Percentiles rank a stretch among this genome's conserved stretches.
These are phyloP conservation scores for Drosophila tristis DNA, from an alignment of 1,140 invertebrate species.

Conservation along the genomic window DNA sequence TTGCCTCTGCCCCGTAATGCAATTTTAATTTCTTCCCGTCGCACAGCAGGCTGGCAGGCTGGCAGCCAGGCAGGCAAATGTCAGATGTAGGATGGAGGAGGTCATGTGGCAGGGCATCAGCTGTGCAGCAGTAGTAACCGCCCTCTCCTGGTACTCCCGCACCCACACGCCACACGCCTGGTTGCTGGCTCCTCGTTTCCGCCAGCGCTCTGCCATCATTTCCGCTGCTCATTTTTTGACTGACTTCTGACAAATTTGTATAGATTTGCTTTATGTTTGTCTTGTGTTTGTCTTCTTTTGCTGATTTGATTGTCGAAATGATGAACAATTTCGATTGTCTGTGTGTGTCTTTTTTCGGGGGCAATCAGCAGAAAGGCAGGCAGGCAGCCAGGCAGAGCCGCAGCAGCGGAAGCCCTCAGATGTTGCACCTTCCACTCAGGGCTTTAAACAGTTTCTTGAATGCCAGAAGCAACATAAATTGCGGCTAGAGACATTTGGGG, in stretches of 20 bases:
- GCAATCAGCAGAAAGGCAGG: slow-evolving; percentile 37
- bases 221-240: slow-evolving; percentile 77
- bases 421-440: slow-evolving; percentile 32
- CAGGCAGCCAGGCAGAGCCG: neutral
- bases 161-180: slow-evolving; percentile 37
- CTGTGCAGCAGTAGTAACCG: slow-evolving; percentile 47
- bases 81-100: slow-evolving; percentile 22
- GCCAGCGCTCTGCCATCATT: slow-evolving; percentile 72
- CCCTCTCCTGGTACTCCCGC: slow-evolving; percentile 10
- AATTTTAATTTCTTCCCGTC: slow-evolving; percentile 75
- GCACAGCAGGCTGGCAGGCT: slow-evolving; percentile 60
- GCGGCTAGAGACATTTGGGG: slow-evolving; percentile 33
- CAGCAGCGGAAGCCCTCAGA: too few species aligned
- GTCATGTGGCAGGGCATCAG: slow-evolving; percentile 48
- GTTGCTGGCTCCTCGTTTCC: slow-evolving; percentile 60
- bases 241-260: slow-evolving; percentile 64
- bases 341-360: slow-evolving; percentile 36
- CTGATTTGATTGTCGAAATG: slow-evolving; percentile 69
- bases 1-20: slow-evolving; percentile 61
- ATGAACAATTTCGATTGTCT: slow-evolving; percentile 61
- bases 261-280: slow-evolving; percentile 54
- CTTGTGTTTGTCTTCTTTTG: slow-evolving; percentile 60
- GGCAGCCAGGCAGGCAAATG: slow-evolving; percentile 40
- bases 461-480: slow-evolving; percentile 67
- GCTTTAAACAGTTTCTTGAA: slow-evolving; percentile 12